These are phyloP conservation scores for Tetropium fuscum DNA, from an alignment of 2,888 invertebrate genomes.

Conservation along the genomic window DNA sequence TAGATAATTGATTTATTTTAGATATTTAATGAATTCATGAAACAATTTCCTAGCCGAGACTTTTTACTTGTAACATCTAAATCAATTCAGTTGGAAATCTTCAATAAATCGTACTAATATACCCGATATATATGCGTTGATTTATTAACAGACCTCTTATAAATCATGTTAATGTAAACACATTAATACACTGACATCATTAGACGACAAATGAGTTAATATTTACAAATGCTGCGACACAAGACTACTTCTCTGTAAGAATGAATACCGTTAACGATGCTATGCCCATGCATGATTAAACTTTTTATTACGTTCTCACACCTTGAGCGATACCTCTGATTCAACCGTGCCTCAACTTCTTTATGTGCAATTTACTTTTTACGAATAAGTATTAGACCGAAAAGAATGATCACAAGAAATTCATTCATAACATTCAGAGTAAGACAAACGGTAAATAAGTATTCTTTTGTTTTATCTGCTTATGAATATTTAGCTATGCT, in stretches of 20 bases:
- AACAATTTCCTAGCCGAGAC: slow-evolving; percentile 45
- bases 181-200: slow-evolving; percentile 53
- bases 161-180: slow-evolving; percentile 56
- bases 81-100: slow-evolving; percentile 47
- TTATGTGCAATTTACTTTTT: slow-evolving; percentile 50
- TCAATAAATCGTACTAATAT: slow-evolving; percentile 50
- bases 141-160: slow-evolving; percentile 52
- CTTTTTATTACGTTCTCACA: slow-evolving; percentile 59
- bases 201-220: slow-evolving; percentile 55
- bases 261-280: slow-evolving; percentile 51
- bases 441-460: slow-evolving; percentile 2
- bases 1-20: slow-evolving; percentile 41
- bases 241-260: slow-evolving; percentile 36
- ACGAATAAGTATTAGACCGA: slow-evolving; percentile 50
- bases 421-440: slow-evolving; percentile 44
- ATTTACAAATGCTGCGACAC: slow-evolving; percentile 50
- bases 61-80: slow-evolving; percentile 44
- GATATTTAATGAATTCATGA: slow-evolving; percentile 37
- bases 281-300: slow-evolving; percentile 57
- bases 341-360: slow-evolving; percentile 53
- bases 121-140: slow-evolving; percentile 52
- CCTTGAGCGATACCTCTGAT: slow-evolving; percentile 51
- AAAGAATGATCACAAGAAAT: slow-evolving; percentile 48
- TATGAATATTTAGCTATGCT: slow-evolving; percentile 13
- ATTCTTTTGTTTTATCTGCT: slow-evolving; percentile 1